A percentile compares a stretch with the other conserved stretches of the same genome.
phyloP scores from a whole-genome alignment of 30 jellyfish, hydroid and myxozoan genomes.

The Catostylus mosaicus region DNA sequence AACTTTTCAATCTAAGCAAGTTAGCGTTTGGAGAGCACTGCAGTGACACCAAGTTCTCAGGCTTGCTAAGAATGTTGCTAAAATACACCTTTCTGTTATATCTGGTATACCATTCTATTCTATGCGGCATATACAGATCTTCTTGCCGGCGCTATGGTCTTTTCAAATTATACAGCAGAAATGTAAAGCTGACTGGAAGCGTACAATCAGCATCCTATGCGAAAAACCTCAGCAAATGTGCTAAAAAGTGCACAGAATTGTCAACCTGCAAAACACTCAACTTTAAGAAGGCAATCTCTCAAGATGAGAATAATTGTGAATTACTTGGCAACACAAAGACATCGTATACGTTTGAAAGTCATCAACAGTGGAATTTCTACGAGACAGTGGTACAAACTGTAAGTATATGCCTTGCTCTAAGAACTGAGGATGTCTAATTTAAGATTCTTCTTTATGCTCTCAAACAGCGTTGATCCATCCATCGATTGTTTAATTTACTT shows the following conservation, averaged over 20 bases:
- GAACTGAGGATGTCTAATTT: no score
- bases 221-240: not conserved
- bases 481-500: no score
- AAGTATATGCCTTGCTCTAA: not conserved
- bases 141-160: slow-evolving; percentile 1
- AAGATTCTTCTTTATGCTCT: no score
- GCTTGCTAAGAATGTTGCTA: no score
- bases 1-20: no score
- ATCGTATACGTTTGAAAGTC: not conserved
- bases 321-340: not conserved
- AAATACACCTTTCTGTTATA: no score
- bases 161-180: not conserved
- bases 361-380: not conserved
- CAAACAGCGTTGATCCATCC: no score
- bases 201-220: not conserved
- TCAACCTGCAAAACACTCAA: slow-evolving; percentile 1
- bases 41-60: no score
- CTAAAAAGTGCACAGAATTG: not conserved
- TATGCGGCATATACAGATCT: not conserved
- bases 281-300: not conserved
- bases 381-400: not conserved
- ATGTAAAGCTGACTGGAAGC: not conserved
- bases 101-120: no score
- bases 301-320: not conserved
- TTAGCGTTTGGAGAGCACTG: no score